Evolutionary conservation across 2,888 invertebrate genomes (phyloP), one percentile per base, ranked within the genome.

Genomic region (Callyntrura sp.): DNA sequence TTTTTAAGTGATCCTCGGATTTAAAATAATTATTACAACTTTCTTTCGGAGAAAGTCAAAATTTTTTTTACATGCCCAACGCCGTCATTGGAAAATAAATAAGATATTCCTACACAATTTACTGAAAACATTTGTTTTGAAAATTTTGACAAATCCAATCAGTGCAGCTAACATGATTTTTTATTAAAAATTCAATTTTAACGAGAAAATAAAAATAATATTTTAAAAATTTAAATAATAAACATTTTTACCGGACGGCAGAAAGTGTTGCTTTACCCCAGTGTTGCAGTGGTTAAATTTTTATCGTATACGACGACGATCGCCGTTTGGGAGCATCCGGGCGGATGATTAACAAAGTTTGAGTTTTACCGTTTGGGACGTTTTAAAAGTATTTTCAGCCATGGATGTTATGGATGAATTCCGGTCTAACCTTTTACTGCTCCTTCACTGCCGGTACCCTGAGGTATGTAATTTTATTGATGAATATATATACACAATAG

Each of bases 381-480:
- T 25, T 78, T 55, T 14, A 48, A 57, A 51, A 55, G 17, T 28
- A 55, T 55, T 76, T 20, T 28, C 55, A 78, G 55, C 14, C 79
- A 85, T 88, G 90, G 85, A 88, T 45, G 85, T 87, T 25, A 85
- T 90, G 88, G 88, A 90, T 43, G 90, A 91, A 43, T 91, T 91
- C 68, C 76, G 91, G 81, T 91, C 91, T 2, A 91, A 91, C 57
- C 89, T 91, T 11, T 28, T 91, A 3, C 81, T 91, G 3, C 87
- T 91, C 23, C 76, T 91, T 5, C 91, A 91, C 25, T 91, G 91
- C 62, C 86, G 90, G 83, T 87, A 91, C 43, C 91, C 91, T 43
- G 91, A 91, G 90, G 91, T 91, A 86, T 86, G 78, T 48, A 62
- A 35, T 73, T 55, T 73, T 57, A 17, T 25, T 43, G 12, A 20